Evolutionary conservation across 2,797 vertebrate species (phyloP).

Genomic region (Rhinophrynus dorsalis): DNA sequence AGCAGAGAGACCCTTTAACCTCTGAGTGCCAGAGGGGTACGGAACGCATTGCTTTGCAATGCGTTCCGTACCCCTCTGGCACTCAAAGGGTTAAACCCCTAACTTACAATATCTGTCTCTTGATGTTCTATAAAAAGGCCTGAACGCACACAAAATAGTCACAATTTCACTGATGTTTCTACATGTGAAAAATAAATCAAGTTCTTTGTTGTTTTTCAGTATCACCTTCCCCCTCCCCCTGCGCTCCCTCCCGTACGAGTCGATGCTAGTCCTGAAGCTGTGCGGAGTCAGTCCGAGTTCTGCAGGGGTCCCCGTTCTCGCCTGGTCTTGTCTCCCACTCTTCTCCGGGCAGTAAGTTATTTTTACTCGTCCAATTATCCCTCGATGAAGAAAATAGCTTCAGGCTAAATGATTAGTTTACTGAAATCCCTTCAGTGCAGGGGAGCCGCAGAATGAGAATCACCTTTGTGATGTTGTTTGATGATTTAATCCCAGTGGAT

Average conservation of each 20-base stretch:
- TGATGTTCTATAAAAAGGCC: neutral
- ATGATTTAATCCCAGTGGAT: neutral
- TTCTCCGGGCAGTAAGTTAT: constrained; percentile 60
- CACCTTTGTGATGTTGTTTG: neutral
- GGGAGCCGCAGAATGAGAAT: neutral
- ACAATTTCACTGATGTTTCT: no score
- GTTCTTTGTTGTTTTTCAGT: constrained; percentile 48
- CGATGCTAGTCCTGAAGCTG: constrained; percentile 62
- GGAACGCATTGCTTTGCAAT: no score
- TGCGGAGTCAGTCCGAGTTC: constrained; percentile 53
- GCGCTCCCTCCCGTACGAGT: constrained; percentile 62
- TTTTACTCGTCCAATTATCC: neutral
- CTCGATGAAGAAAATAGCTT: neutral
- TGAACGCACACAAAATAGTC: no score
- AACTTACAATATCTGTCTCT: neutral
- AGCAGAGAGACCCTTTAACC: no score
- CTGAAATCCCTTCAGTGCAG: neutral
- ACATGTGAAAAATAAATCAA: no score
- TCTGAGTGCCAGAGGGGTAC: neutral
- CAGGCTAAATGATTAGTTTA: no score
- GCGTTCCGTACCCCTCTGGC: no score
- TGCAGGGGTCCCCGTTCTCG: constrained; percentile 54
- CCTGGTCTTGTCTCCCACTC: constrained; percentile 63
- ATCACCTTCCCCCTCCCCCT: constrained; percentile 62
- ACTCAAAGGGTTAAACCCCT: no score